phyloP scores from a whole-genome alignment of 2,888 invertebrate genomes.

The Drosophila robusta region DNA sequence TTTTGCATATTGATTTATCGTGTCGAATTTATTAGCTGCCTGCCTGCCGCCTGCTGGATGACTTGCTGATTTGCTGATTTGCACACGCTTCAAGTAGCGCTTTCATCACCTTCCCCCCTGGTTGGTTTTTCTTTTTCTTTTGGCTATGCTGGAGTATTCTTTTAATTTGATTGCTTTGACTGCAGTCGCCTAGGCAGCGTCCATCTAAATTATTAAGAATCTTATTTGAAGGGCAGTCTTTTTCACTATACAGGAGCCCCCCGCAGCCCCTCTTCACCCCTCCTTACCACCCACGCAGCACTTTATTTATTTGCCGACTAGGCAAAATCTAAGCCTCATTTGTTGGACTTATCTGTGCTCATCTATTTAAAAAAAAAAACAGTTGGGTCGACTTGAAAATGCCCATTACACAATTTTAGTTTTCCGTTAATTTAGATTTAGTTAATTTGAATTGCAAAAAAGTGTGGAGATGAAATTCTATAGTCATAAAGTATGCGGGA shows the following conservation, averaged over 20 bases:
- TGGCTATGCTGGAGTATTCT: conserved; percentile 40
- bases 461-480: too few species aligned
- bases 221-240: conserved; percentile 9
- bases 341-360: conserved; percentile 10
- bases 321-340: conserved; percentile 18
- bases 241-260: not conserved
- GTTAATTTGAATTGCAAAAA: not conserved
- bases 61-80: conserved; percentile 64
- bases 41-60: conserved; percentile 19
- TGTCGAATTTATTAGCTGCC: conserved; percentile 69
- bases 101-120: conserved; percentile 50
- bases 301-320: conserved; percentile 5
- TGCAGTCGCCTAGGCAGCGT: conserved; percentile 64
- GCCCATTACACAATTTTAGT: not conserved
- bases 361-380: not conserved
- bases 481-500: too few species aligned
- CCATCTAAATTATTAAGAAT: conserved; percentile 60
- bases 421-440: too few species aligned
- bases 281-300: not conserved
- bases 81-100: conserved; percentile 60
- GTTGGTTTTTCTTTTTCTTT: not conserved
- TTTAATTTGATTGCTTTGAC: conserved; percentile 76
- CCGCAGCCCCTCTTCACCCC: not conserved
- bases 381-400: not conserved
- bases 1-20: conserved; percentile 74